These are phyloP conservation scores for Neuroterus valhalla DNA, from an alignment of 1,140 invertebrate genomes.

Conservation along the genomic window DNA sequence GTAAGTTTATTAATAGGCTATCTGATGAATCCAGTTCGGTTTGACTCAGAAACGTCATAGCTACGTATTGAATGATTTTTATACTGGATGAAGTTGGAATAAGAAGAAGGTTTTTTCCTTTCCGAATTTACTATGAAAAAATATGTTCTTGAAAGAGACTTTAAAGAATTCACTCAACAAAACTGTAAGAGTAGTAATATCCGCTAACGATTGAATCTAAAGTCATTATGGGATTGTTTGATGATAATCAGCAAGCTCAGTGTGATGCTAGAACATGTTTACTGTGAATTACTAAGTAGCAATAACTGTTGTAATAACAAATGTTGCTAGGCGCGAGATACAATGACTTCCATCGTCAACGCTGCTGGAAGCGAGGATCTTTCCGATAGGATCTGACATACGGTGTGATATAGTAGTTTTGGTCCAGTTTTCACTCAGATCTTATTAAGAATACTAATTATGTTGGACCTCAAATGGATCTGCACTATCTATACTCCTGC, in stretches of 20 bases:
- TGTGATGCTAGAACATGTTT: background rate
- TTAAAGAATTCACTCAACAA: background rate
- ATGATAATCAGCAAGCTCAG: background rate
- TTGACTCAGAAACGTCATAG: no score
- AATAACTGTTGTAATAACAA: background rate
- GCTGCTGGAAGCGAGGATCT: slow-evolving; percentile 3
- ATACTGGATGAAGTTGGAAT: no score
- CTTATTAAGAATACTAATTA: background rate
- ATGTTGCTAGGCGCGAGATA: slow-evolving; percentile 1
- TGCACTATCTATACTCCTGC: background rate
- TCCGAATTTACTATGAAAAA: no score
- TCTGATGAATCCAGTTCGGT: no score
- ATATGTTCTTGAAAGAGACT: no score
- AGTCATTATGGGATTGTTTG: background rate
- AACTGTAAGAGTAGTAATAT: no score
- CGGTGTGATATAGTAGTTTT: background rate
- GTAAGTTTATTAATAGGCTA: no score
- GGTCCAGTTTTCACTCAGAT: background rate
- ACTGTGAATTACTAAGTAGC: background rate
- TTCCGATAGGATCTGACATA: background rate
- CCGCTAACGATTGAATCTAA: no score
- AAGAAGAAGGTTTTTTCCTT: no score
- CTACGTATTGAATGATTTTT: no score
- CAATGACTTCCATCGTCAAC: slow-evolving; percentile 14
- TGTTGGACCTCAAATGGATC: background rate